Conservation (phyloP, 2,113 vertebrate genomes). For the Brachyhypopomus gauderio region DNA sequence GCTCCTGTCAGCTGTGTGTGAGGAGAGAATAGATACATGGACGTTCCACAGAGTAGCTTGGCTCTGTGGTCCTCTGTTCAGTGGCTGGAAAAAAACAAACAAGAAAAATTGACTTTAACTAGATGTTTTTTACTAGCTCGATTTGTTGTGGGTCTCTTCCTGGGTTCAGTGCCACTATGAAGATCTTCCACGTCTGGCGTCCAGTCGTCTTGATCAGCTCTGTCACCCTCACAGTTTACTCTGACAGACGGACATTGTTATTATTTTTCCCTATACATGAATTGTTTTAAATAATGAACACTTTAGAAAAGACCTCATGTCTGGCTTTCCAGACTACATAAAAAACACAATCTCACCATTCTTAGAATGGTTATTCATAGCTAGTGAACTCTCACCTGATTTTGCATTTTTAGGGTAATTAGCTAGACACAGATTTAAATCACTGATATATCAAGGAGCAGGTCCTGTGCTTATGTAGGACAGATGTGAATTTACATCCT, state of each 20-base stretch:
- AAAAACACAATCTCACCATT: background rate
- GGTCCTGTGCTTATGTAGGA: slow-evolving; percentile 49
- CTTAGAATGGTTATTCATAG: slow-evolving; percentile 33
- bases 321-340: background rate
- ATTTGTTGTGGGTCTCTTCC: no score
- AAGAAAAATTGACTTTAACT: no score
- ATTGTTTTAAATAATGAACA: no score
- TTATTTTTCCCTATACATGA: background rate
- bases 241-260: background rate
- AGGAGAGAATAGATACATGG: background rate
- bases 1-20: background rate
- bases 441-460: slow-evolving; percentile 32
- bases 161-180: no score
- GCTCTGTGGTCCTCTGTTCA: background rate
- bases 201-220: no score
- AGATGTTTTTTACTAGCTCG: no score
- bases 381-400: background rate
- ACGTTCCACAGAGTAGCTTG: background rate
- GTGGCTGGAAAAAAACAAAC: background rate
- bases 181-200: no score
- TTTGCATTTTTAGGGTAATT: slow-evolving; percentile 45
- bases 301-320: background rate
- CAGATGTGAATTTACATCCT: slow-evolving; percentile 56
- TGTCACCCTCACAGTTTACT: no score
- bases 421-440: slow-evolving; percentile 20